Conservation (phyloP, 1,140 invertebrate genomes). For the Papilio helenus region DNA sequence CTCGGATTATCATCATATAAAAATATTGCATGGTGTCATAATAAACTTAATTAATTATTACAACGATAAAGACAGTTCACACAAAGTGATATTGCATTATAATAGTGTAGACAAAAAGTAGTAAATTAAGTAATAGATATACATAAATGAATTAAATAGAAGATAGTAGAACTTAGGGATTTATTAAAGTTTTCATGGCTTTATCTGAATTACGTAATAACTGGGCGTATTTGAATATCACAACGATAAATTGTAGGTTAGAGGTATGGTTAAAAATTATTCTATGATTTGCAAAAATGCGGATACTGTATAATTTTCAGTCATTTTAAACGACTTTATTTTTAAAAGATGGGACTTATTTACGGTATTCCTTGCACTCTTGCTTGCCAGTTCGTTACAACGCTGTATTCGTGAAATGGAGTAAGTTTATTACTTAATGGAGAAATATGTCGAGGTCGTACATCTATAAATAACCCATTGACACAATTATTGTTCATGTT, state of each 20-base stretch:
- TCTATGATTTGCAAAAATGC: neutral
- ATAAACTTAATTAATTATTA: neutral
- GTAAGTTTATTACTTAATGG: slow-evolving; percentile 12
- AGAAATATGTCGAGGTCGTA: slow-evolving; percentile 12
- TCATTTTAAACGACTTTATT: neutral
- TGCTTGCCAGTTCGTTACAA: neutral
- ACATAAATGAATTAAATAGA: neutral
- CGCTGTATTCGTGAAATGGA: neutral
- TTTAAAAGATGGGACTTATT: neutral
- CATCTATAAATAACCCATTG: slow-evolving; percentile 7
- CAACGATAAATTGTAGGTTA: neutral
- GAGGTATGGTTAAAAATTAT: neutral
- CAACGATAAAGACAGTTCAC: neutral
- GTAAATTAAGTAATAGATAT: neutral
- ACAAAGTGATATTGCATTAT: neutral
- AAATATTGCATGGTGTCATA: neutral
- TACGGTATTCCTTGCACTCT: neutral
- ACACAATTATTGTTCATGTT: slow-evolving; percentile 17
- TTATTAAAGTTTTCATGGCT: neutral
- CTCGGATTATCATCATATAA: slow-evolving; percentile 73
- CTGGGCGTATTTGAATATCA: neutral
- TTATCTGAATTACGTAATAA: neutral
- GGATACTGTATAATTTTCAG: neutral
- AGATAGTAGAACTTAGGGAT: neutral
- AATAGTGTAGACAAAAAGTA: neutral